These are phyloP conservation scores for Lepidocyrtoides sp. DNA, from an alignment of 2,888 invertebrate genomes.

Conservation along the genomic window DNA sequence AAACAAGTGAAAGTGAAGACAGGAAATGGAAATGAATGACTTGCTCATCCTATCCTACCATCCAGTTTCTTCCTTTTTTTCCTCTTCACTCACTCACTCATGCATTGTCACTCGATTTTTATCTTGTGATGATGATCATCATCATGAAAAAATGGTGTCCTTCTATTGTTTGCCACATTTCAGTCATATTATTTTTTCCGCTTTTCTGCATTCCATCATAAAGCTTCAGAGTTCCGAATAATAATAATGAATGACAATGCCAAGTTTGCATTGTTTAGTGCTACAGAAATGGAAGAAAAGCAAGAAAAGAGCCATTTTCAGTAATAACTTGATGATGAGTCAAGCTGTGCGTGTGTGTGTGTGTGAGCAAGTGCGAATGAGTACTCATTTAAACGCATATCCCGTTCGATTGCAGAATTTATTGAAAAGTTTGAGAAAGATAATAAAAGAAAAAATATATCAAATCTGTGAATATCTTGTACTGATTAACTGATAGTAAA, in stretches of 20 bases:
- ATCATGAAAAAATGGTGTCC: slow-evolving; percentile 55
- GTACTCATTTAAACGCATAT: neutral
- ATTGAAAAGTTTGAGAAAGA: too few species aligned
- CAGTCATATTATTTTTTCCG: slow-evolving; percentile 68
- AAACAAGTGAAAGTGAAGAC: neutral
- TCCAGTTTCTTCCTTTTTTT: too few species aligned
- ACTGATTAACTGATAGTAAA: too few species aligned
- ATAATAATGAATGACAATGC: too few species aligned
- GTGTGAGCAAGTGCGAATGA: too few species aligned
- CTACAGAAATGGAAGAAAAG: too few species aligned
- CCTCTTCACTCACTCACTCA: neutral
- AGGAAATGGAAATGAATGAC: slow-evolving; percentile 63
- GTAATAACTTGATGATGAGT: slow-evolving; percentile 73
- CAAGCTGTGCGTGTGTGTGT: slow-evolving; percentile 43
- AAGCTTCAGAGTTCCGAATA: slow-evolving; percentile 51
- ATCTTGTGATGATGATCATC: too few species aligned
- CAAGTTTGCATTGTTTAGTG: slow-evolving; percentile 62
- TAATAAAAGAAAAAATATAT: too few species aligned
- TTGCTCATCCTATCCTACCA: neutral
- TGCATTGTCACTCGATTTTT: slow-evolving; percentile 48
- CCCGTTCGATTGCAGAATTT: too few species aligned
- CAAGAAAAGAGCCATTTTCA: too few species aligned
- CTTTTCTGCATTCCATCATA: slow-evolving; percentile 59
- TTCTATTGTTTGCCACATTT: slow-evolving; percentile 68
- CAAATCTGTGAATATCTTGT: too few species aligned